A percentile compares a stretch with the other conserved stretches of the same genome.
Evolutionary conservation across 1,140 invertebrate genomes (phyloP).

Genomic region (Drosophila orosa): DNA sequence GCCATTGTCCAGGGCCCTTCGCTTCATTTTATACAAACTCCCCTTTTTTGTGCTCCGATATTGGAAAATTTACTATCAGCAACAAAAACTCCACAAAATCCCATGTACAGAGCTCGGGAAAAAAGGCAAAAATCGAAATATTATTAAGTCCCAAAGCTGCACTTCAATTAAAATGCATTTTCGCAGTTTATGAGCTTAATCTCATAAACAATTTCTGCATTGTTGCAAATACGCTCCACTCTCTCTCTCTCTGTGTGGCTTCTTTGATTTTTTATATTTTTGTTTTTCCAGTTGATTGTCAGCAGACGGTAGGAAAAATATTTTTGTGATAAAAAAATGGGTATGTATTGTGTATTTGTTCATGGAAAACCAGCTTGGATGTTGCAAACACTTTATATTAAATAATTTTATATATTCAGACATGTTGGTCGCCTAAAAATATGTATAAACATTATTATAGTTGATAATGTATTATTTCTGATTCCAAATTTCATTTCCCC

Average conservation of each 20-base stretch:
- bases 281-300: constrained; percentile 48
- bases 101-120: constrained; percentile 14
- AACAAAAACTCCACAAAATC: constrained; percentile 29
- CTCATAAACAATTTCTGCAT: constrained; percentile 82
- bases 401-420: background rate
- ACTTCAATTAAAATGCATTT: constrained; percentile 84
- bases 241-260: constrained; percentile 25
- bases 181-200: constrained; percentile 81
- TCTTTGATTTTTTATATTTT: background rate
- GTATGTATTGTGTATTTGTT: background rate
- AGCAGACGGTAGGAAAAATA: constrained; percentile 55
- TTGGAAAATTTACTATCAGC: constrained; percentile 74
- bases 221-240: constrained; percentile 54
- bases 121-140: constrained; percentile 42
- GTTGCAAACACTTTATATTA: background rate
- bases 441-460: background rate
- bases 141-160: constrained; percentile 82
- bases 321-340: constrained; percentile 15
- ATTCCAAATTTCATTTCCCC: background rate
- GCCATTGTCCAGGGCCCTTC: constrained; percentile 59
- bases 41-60: constrained; percentile 56
- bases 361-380: background rate
- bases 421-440: background rate
- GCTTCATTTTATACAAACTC: constrained; percentile 58
- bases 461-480: background rate